Conservation (phyloP, 2,797 vertebrate genomes). For the Meriones psammophilus region DNA sequence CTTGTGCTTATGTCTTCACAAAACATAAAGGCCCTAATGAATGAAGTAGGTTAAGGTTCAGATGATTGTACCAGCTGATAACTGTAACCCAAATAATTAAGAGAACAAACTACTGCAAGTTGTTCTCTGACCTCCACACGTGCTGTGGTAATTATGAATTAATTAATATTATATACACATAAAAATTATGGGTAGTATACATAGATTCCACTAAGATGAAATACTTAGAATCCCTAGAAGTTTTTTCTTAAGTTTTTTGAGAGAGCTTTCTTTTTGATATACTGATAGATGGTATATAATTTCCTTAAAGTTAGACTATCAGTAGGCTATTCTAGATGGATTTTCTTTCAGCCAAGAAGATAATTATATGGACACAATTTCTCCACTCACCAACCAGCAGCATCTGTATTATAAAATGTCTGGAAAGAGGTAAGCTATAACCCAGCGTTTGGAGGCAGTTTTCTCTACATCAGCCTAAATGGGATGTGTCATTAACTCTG, state of each 20-base stretch:
- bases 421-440: not conserved
- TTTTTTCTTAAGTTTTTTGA: not conserved
- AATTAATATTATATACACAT: not conserved
- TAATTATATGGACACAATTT: slow-evolving; percentile 13
- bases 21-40: slow-evolving; percentile 5
- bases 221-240: not conserved
- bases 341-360: not conserved
- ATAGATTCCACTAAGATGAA: not conserved
- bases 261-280: not conserved
- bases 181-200: no score
- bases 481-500: not conserved
- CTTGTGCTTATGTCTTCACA: not conserved
- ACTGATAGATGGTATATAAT: not conserved
- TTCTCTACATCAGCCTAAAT: slow-evolving; percentile 3
- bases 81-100: not conserved
- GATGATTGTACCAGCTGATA: not conserved
- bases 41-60: slow-evolving; percentile 39
- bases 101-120: not conserved
- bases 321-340: not conserved
- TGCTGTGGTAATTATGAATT: not conserved
- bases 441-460: not conserved
- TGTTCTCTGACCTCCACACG: not conserved
- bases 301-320: slow-evolving; percentile 11
- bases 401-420: slow-evolving; percentile 1
- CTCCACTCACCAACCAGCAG: not conserved